Evolutionary conservation across 2,888 invertebrate species (phyloP).

Genomic region (Lysandra bellargus): DNA sequence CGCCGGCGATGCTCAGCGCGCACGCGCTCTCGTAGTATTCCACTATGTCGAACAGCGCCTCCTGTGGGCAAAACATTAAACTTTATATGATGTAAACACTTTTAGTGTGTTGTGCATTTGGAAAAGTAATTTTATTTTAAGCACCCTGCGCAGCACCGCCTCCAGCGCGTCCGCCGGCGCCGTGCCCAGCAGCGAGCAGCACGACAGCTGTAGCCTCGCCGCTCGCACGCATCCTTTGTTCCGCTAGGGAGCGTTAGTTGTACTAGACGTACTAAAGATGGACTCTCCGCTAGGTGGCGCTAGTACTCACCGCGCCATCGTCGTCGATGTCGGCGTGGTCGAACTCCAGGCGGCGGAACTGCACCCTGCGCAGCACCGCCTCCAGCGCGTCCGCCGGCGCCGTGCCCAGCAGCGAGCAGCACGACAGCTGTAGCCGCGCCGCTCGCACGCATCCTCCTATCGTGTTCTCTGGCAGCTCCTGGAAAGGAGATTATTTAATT

Average conservation of each 20-base stretch:
- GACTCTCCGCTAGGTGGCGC: background rate
- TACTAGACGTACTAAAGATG: background rate
- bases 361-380: constrained; percentile 88
- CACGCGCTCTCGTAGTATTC: constrained; percentile 94
- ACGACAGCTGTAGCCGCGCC: constrained; percentile 80
- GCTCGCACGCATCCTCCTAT: constrained; percentile 76
- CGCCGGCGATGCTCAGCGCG: constrained; percentile 87
- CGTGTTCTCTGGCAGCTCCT: constrained; percentile 64
- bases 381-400: constrained; percentile 90
- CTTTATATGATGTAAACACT: background rate
- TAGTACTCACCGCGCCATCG: constrained; percentile 80
- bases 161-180: constrained; percentile 90
- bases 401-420: constrained; percentile 80
- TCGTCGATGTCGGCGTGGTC: constrained; percentile 86
- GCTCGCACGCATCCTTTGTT: constrained; percentile 70
- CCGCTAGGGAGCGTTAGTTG: too few relatives aligned
- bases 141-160: constrained; percentile 88
- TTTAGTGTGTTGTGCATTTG: too few relatives aligned
- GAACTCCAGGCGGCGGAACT: constrained; percentile 85
- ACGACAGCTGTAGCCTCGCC: constrained; percentile 80
- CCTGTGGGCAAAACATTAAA: constrained; percentile 56
- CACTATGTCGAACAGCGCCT: constrained; percentile 93
- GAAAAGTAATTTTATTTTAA: too few relatives aligned
- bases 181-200: constrained; percentile 80
- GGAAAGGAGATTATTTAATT: constrained; percentile 38